Percentiles rank a stretch among this genome's conserved stretches.
phyloP scores from a whole-genome alignment of 2,888 invertebrate genomes.

The Diachrysia chrysitis region DNA sequence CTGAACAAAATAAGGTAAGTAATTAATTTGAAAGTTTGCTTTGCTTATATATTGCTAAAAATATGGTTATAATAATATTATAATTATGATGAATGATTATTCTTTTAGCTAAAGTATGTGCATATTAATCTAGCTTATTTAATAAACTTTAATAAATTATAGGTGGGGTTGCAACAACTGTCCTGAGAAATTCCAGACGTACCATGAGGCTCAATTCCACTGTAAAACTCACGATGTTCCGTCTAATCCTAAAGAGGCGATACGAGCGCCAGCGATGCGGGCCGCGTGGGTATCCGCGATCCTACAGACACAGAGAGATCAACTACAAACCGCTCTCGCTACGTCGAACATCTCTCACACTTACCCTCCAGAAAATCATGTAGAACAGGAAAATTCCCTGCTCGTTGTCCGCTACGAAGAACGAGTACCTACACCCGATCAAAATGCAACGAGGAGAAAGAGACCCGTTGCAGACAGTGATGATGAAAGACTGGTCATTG shows the following conservation, averaged over 20 bases:
- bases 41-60: neutral
- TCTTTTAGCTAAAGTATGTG: neutral
- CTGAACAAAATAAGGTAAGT: conserved; percentile 80
- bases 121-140: neutral
- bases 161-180: conserved; percentile 84
- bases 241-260: conserved; percentile 72
- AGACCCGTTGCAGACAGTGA: conserved; percentile 68
- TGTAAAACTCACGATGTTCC: conserved; percentile 72
- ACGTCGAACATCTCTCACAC: conserved; percentile 11
- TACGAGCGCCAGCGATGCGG: conserved; percentile 69
- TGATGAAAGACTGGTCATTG: conserved; percentile 71
- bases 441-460: conserved; percentile 41
- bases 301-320: conserved; percentile 67
- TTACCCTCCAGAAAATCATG: conserved; percentile 26
- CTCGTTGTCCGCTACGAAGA: conserved; percentile 80
- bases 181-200: conserved; percentile 71
- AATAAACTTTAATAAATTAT: conserved; percentile 39
- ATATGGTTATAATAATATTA: neutral
- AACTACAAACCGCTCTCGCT: conserved; percentile 54
- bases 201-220: conserved; percentile 83
- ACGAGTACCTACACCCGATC: conserved; percentile 70
- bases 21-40: neutral
- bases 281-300: conserved; percentile 73
- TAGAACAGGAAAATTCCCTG: conserved; percentile 73
- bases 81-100: neutral